These are phyloP conservation scores for Chloroceryle inda DNA, from an alignment of 2,797 vertebrate species.

Conservation along the genomic window DNA sequence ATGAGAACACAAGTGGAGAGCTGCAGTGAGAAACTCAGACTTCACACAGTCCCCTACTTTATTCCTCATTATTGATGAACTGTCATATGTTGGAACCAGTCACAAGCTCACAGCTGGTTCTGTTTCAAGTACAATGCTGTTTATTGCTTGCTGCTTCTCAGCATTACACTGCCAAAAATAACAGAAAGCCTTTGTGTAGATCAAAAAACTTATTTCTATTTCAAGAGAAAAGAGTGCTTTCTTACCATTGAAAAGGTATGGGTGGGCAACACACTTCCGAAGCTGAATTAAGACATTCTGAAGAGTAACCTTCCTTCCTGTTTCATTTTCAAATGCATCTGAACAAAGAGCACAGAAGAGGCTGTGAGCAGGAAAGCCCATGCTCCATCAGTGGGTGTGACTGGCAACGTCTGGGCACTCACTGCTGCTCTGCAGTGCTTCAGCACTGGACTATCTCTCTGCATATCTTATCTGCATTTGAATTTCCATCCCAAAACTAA, in stretches of 20 bases:
- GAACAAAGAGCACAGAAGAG: slow-evolving; percentile 48
- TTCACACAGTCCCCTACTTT: not conserved
- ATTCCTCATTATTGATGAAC: not conserved
- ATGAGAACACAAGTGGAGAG: not conserved
- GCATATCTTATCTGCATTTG: not conserved
- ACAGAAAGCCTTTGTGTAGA: not conserved
- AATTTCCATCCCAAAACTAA: not conserved
- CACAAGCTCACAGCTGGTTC: not conserved
- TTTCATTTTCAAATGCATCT: slow-evolving; percentile 90
- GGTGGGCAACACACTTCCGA: slow-evolving; percentile 93
- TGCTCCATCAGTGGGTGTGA: not conserved
- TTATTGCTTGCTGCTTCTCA: slow-evolving; percentile 8
- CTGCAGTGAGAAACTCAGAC: not conserved
- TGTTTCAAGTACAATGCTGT: not conserved
- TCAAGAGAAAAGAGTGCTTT: not conserved
- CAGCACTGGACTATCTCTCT: not conserved
- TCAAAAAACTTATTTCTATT: not conserved
- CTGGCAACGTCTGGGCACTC: not conserved
- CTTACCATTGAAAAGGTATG: slow-evolving; percentile 94
- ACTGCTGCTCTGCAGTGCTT: not conserved
- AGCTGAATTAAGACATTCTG: slow-evolving; percentile 92
- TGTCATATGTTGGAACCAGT: not conserved
- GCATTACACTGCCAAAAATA: not conserved
- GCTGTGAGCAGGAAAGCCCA: not conserved
- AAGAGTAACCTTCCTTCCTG: slow-evolving; percentile 84